Percentiles rank a stretch among this genome's conserved stretches.
phyloP scores from a whole-genome alignment of 2,888 invertebrate species.

The Temnothorax rugatulus region DNA sequence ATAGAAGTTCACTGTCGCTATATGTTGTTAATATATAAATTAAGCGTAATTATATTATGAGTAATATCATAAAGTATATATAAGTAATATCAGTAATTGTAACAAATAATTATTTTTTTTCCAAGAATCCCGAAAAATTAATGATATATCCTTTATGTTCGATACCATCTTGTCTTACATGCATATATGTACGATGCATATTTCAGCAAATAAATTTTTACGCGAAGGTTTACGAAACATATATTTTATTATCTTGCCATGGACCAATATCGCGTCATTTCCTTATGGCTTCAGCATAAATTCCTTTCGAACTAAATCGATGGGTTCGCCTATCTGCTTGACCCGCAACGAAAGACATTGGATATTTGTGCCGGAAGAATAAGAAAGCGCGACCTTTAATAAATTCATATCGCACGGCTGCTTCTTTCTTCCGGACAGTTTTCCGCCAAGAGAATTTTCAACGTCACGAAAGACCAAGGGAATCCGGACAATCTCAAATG shows the following conservation, averaged over 20 bases:
- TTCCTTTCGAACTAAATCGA: not conserved
- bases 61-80: not conserved
- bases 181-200: not conserved
- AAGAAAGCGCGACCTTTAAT: constrained; percentile 2
- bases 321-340: not conserved
- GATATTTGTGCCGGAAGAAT: constrained; percentile 17
- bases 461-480: not conserved
- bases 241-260: not conserved
- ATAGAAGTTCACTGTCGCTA: not conserved
- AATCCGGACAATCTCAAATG: not conserved
- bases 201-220: not conserved
- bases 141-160: not conserved
- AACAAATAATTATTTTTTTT: too few species aligned
- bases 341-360: constrained; percentile 6
- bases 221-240: not conserved
- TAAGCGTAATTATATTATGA: not conserved
- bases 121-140: not conserved
- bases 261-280: not conserved
- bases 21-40: constrained; percentile 6
- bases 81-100: not conserved
- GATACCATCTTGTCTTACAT: not conserved
- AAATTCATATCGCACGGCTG: constrained; percentile 34
- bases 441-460: constrained; percentile 27
- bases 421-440: not conserved
- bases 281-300: not conserved